Base-by-base conservation (phyloP, 2,797 vertebrate genomes). In the Sebastolobus alascanus region DNA sequence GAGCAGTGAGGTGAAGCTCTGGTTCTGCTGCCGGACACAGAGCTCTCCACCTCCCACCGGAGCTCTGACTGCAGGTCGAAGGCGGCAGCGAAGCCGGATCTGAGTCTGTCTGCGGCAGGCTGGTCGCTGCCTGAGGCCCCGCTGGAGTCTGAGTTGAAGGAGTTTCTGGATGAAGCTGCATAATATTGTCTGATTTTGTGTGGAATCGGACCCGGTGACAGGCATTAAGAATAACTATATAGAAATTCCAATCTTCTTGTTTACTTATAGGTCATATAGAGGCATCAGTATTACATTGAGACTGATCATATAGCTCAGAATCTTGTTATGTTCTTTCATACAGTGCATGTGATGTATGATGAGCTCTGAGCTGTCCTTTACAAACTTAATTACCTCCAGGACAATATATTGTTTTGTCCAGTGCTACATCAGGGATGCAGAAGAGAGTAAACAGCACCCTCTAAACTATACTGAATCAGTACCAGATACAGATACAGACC, bases 281-380 rank as follows among this genome's bases (percentile, higher is more conserved):
- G 25, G 25, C 25, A 25, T 25, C 25, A 25, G 25, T 25, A 25
- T 25, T 25, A 25, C 25, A 25, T 25, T 25, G 25, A 25, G 25
- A 63, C 50, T 46, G 8, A 43, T 59, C 46, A 63, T 35, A 46
- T 35, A 29, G 4, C 16, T 77, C 25, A 63, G 58, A 73, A 80
- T 80, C 76, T 56, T 13, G 35, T 84, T 84, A 69, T 69, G 58
- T 29, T 63, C 7, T 52, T 65, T 61, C 27, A 5, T 31, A 22
- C n/a, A 25, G 22, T 9, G 43, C 8, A 13, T 70, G 10, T 76
- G 72, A 83, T 58, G 25, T 20, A 61, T 31, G 22, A 43, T 64
- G 33, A 81, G 74, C 56, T 31, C 59, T 27, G 22, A 73, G 13
- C 27, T 40, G 31, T 37, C 33, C 50, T 69, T 33, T 56, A 64